Evolutionary conservation across 2,113 vertebrate species (phyloP), one percentile per base, ranked within the genome.

Genomic region (Apteryx mantelli): DNA sequence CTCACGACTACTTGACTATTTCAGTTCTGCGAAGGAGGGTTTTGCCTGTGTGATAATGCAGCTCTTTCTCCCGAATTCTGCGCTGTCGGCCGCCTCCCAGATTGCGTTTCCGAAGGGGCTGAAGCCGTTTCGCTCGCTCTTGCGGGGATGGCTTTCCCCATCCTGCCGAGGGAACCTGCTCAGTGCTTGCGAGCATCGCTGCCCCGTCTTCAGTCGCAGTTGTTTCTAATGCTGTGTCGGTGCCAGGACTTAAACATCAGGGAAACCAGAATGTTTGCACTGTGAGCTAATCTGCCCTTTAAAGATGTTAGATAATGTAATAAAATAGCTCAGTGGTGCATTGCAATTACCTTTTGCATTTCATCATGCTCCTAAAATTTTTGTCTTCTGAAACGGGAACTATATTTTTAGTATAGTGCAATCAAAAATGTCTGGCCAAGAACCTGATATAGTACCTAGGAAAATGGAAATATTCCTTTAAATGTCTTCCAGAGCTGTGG

Each of bases 381-480:
- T 92, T 95, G 92, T 88, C 93, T 93, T 81, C 86, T 94, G 89
- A 96, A 96, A 84, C 64, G 58, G 44, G 86, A 84, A 8, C 88
- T 88, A 1, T 97, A 94, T 94, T 97, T 97, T 96, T 96, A 97
- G 96, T 97, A 60, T 53, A 82, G 94, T 69, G 82, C 92, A 80
- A 92, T 95, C 95, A 95, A 93, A 97, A 95, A 93, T 93, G 96
- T 97, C 97, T 97, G 94, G 95, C 96, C 95, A 97, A 95, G 82
- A 95, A 94, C 92, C 95, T 91, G 85, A 95, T 95, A 86, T 69
- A 94, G 87, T 95, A 95, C 95, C 95, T 96, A 95, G 88, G 92
- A 95, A 97, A 97, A 96, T 93, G 76, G 93, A 96, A 94, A 94
- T 95, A 93, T 91, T 97, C 97, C 92, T 97, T 97, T 97, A 86